These are phyloP conservation scores for Sebastes aleutianus DNA, from an alignment of 2,797 vertebrate species.

Conservation along the genomic window DNA sequence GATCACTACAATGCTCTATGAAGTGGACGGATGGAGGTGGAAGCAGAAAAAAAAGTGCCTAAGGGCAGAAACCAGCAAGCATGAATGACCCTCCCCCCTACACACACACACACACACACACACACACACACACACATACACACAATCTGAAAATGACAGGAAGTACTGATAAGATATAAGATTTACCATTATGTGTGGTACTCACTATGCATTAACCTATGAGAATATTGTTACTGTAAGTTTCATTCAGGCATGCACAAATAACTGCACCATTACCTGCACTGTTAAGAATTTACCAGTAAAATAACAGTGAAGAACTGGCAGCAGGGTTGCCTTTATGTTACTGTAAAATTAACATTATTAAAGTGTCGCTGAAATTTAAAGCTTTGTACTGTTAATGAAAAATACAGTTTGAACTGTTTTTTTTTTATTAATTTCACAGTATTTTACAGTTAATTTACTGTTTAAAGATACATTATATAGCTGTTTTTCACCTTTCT, in stretches of 20 bases:
- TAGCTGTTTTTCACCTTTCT: too few species aligned
- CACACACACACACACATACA: neutral
- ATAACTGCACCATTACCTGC: neutral
- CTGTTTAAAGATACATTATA: too few species aligned
- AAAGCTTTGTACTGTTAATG: too few species aligned
- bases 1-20: constrained; percentile 13
- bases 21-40: constrained; percentile 26
- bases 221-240: neutral
- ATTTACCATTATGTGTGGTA: too few species aligned
- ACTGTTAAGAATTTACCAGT: too few species aligned
- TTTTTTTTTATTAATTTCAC: too few species aligned
- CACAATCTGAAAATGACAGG: neutral
- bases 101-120: neutral
- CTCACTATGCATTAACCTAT: neutral
- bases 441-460: too few species aligned
- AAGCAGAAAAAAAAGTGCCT: constrained; percentile 19
- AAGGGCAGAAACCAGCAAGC: neutral
- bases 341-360: too few species aligned
- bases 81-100: constrained; percentile 8
- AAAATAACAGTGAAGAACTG: too few species aligned
- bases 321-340: too few species aligned
- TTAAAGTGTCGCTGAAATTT: too few species aligned
- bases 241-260: neutral
- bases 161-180: neutral
- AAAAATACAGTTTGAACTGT: too few species aligned